A percentile compares a stretch with the other conserved stretches of the same genome.
Evolutionary conservation across 2,888 invertebrate species (phyloP).

Genomic region (Acleris holmiana): DNA sequence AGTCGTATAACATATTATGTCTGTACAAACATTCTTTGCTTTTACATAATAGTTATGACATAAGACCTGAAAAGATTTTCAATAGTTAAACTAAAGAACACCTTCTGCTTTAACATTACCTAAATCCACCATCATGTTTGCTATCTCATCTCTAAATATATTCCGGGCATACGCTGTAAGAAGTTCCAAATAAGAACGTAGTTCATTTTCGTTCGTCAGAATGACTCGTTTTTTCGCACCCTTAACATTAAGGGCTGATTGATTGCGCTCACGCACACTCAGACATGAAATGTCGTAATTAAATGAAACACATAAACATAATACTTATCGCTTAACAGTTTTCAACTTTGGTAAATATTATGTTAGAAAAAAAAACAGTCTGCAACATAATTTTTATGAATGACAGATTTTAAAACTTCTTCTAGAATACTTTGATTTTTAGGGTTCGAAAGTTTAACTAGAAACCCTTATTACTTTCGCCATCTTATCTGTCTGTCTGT

Average conservation of each 20-base stretch:
- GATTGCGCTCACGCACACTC: conserved; percentile 62
- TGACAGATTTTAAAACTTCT: no score
- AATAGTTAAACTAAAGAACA: not conserved
- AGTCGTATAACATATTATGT: not conserved
- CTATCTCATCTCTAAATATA: not conserved
- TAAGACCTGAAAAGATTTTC: no score
- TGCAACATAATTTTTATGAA: no score
- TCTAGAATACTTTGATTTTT: no score
- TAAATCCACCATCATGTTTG: not conserved
- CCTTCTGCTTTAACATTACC: not conserved
- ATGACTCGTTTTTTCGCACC: conserved; percentile 24
- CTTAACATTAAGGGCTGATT: conserved; percentile 51
- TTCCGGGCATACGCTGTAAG: not conserved
- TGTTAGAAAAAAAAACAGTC: not conserved
- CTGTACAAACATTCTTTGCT: no score
- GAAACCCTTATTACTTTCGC: no score
- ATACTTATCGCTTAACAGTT: not conserved
- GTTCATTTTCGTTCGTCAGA: not conserved
- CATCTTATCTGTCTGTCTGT: no score
- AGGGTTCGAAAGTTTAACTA: no score
- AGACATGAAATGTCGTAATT: conserved; percentile 64
- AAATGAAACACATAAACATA: conserved; percentile 44
- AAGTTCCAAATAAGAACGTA: not conserved
- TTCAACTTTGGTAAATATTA: not conserved
- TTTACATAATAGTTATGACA: no score